Evolutionary conservation across 2,888 invertebrate genomes (phyloP), one percentile per base, ranked within the genome.

Genomic region (Sinelater perroti): DNA sequence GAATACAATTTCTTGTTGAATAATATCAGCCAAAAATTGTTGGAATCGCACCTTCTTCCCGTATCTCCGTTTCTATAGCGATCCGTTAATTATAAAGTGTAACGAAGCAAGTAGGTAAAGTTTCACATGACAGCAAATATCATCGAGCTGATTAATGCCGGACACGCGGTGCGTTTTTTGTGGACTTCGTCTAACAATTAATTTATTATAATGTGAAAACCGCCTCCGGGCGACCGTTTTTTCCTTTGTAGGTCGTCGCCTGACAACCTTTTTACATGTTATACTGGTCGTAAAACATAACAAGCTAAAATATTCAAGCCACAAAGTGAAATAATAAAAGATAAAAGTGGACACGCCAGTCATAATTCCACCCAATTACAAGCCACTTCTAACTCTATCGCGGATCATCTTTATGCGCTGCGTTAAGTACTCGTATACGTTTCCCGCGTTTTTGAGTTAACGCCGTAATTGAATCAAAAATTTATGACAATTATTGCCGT

Each of bases 291-390:
- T 40, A 40, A 40, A 40, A 40, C 40, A 40, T 40, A 40, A 40
- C 40, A 40, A 40, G 40, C 40, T 40, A 40, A 40, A 40, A 50
- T 50, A 53, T 53, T 53, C 53, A 45, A 53, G 28, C 18, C 45
- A 53, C 45, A 53, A 31, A 53, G 26, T 45, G 45, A 45, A 45
- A 45, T 21, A 53, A 53, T 53, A 53, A 53, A 53, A 53, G 45
- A 40, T 40, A 40, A 40, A 40, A 24, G 40, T 40, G 40, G 40
- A 40, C 24, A 45, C 40, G 44, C 20, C 17, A 33, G 53, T 53
- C 42, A 44, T 44, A 52, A 52, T 45, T 53, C 35, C 45, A 45
- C 33, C 53, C 53, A 53, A 53, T 53, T 53, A 53, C 45, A 45
- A 35, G 36, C 28, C 26, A 40, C 40, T 40, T 40, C 40, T 40